A percentile compares a stretch with the other conserved stretches of the same genome.
These are phyloP conservation scores for Colletes collaris DNA, from an alignment of 2,888 invertebrate species.

Conservation along the genomic window DNA sequence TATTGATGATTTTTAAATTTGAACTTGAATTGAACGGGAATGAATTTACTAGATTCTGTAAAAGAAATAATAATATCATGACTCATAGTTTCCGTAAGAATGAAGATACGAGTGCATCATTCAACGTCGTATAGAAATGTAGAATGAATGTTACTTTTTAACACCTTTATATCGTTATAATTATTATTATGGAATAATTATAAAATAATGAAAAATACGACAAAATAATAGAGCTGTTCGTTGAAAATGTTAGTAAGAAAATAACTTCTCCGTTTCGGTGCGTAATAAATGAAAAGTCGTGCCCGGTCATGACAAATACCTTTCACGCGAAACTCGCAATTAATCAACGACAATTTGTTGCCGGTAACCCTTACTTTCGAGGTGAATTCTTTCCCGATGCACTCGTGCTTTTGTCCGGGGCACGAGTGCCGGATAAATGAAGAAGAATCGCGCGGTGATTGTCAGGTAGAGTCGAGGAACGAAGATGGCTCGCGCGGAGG, in stretches of 20 bases:
- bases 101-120: no score
- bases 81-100: no score
- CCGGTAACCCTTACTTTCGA: slow-evolving; percentile 41
- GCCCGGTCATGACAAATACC: slow-evolving; percentile 35
- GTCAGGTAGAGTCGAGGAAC: slow-evolving; percentile 26
- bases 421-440: slow-evolving; percentile 32
- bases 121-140: no score
- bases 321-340: slow-evolving; percentile 35
- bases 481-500: slow-evolving; percentile 6
- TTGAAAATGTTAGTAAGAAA: neutral
- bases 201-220: no score
- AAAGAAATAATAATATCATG: no score
- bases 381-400: slow-evolving; percentile 31
- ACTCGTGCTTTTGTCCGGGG: slow-evolving; percentile 14
- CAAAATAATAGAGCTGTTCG: no score
- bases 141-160: no score
- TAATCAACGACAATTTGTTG: slow-evolving; percentile 54
- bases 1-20: no score
- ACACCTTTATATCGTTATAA: no score
- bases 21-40: no score
- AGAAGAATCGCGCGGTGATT: slow-evolving; percentile 42
- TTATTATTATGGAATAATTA: no score
- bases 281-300: slow-evolving; percentile 17
- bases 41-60: no score
- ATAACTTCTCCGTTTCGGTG: neutral